Conservation (phyloP, 2,797 vertebrate species). For the Picus viridis region DNA sequence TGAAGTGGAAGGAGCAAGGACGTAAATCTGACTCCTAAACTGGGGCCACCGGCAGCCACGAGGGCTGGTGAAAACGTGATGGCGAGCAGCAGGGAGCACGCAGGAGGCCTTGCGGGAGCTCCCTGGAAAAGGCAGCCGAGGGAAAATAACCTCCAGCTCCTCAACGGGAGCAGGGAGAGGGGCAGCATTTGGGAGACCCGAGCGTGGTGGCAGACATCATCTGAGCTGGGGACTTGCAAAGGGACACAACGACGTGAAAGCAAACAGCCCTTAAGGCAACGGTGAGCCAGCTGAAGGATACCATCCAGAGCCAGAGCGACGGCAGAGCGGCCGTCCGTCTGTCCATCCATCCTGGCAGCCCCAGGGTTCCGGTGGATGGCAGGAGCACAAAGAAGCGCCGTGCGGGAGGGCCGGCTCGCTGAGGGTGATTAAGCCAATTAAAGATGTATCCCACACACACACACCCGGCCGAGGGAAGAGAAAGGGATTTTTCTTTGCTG, state of each 20-base stretch:
- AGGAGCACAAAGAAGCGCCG: constrained; percentile 36
- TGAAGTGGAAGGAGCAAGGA: not conserved
- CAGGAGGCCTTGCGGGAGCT: not conserved
- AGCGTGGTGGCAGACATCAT: not conserved
- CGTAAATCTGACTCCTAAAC: not conserved
- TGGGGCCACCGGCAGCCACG: not conserved
- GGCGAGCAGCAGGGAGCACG: not conserved
- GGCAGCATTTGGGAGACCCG: fast-evolving
- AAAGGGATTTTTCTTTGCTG: not conserved
- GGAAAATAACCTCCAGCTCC: not conserved
- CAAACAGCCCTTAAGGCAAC: not conserved
- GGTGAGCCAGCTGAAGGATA: not conserved
- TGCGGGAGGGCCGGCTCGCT: not conserved
- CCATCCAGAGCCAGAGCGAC: not conserved
- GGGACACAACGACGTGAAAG: not conserved
- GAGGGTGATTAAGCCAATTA: constrained; percentile 38
- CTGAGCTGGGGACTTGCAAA: not conserved
- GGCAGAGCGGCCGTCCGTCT: not conserved
- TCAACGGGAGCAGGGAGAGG: not conserved
- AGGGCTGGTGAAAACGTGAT: not conserved
- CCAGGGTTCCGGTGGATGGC: not conserved
- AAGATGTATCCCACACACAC: not conserved
- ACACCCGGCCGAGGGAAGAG: not conserved
- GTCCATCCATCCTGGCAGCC: not conserved
- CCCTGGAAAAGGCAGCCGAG: not conserved